Base-by-base conservation (phyloP, 2,797 vertebrate genomes). In the Syndactyla subalaris region DNA sequence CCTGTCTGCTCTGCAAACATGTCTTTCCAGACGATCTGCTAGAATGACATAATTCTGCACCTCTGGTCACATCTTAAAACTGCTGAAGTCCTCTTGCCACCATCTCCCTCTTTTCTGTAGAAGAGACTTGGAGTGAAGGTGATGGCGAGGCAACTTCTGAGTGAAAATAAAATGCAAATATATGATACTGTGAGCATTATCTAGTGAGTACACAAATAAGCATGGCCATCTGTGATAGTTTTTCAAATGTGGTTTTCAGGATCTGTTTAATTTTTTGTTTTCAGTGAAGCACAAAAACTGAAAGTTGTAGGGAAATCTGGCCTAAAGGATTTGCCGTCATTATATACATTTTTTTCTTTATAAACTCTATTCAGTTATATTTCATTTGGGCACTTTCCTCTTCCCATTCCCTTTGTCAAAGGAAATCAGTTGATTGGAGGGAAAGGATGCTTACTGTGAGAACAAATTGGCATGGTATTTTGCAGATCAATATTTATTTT, bases 81-180 rank as follows among this genome's bases (percentile, higher is more conserved):
- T 1, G 1, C 17, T 29, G 8, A 63, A 49, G 57, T 52, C 34
- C 24, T 88, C 54, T 80, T 88, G 23, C 63, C 23, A 79, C 51
- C 26, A 5, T 58, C 26, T 89, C 24, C 14, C 34, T 78, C 57
- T 67, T 66, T 52, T 24, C 68, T 81, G 29, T 14, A 78, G 65
- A 67, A 75, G 17, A 52, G 12, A 62, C 24, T 46, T 71, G 68
- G 54, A 89, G 78, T 43, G 22, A 76, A 93, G 88, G 89, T 81
- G 79, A 88, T 76, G 29, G 13, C 0, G 0, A 88, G 55, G 77
- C 79, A 93, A 78, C 55, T 94, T 94, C 76, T 94, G 70, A 70
- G 73, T 73, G 83, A 94, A 96, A 96, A 95, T 95, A 97, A 95
- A 95, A 97, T 96, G 94, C 92, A 95, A 94, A 94, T 95, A 78